These are phyloP conservation scores for Leucophenga montana DNA, from an alignment of 2,888 invertebrate species.

Conservation along the genomic window DNA sequence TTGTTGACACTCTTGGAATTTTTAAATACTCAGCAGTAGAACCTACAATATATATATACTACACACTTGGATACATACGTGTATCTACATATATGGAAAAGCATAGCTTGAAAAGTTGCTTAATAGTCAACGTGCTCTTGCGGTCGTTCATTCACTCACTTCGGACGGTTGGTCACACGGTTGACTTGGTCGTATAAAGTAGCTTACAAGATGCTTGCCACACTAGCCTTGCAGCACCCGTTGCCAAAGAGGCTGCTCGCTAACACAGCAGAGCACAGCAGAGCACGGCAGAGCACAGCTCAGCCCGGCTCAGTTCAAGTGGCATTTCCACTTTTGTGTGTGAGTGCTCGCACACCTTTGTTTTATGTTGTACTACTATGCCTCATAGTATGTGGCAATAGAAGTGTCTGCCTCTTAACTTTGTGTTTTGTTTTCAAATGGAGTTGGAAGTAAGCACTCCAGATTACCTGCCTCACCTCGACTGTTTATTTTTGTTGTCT, in stretches of 20 bases:
- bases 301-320: neutral
- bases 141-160: neutral
- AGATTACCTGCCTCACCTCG: no score
- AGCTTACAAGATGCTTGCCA: neutral
- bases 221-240: neutral
- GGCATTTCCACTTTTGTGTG: conserved; percentile 11
- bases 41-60: neutral
- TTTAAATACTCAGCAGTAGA: conserved; percentile 10
- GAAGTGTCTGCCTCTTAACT: neutral
- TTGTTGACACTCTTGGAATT: conserved; percentile 30
- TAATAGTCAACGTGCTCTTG: neutral
- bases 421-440: conserved; percentile 1
- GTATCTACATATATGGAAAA: no score
- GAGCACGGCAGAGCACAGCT: neutral
- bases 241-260: neutral
- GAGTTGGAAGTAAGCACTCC: no score
- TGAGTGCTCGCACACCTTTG: neutral
- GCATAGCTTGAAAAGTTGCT: no score
- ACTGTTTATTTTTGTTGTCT: conserved; percentile 1
- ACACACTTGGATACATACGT: no score
- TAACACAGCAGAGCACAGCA: neutral
- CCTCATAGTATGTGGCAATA: neutral
- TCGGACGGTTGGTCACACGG: neutral
- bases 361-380: neutral
- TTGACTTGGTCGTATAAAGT: neutral